Evolutionary conservation across 2,113 vertebrate genomes (phyloP), one percentile per base, ranked within the genome.

Genomic region (Balaenoptera acutorostrata): DNA sequence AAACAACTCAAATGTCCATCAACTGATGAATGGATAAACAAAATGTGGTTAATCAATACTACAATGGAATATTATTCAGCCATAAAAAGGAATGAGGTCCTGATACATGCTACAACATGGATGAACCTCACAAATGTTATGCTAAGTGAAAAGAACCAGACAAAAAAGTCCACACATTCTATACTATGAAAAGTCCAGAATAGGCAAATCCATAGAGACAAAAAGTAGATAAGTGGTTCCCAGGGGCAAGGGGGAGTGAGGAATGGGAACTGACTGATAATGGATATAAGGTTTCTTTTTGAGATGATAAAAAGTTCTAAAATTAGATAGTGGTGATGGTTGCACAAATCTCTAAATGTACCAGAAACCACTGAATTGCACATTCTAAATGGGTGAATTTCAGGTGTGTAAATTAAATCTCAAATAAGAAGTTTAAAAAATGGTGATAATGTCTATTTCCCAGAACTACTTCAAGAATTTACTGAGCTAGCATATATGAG

Each of bases 351-450:
- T 94, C n/a, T 61, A 96, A 77, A 88, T 52, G 72, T 12, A 84
- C 41, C 90, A 84, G 91, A 66, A 81, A 64, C n/a, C 55, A 92
- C 2, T 59, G 92, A 83, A 72, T 6, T 96, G 59, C 46, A 95
- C 52, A 78, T 68, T 94, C 57, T 49, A 94, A 84, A 59, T 44
- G 69, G 71, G 57, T 78, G 57, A 77, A 89, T 92, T 89, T 96
- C 83, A 92, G 12, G 55, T n/a, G 44, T 86, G 15, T 85, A 90
- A 93, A 96, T 71, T 85, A 36, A 52, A 97, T 61, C 52, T 93
- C 52, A 64, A 82, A 89, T 49, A 97, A 91, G 41, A 91, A 89
- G 55, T 94, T 93, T 84, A 36, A 85, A 91, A 94, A 91, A 83
- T 83, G 36, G 59, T 41, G 68, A 88, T 81, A 92, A 78, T 23